Conservation (phyloP, 2,888 invertebrate genomes). For the Rhagium mordax region DNA sequence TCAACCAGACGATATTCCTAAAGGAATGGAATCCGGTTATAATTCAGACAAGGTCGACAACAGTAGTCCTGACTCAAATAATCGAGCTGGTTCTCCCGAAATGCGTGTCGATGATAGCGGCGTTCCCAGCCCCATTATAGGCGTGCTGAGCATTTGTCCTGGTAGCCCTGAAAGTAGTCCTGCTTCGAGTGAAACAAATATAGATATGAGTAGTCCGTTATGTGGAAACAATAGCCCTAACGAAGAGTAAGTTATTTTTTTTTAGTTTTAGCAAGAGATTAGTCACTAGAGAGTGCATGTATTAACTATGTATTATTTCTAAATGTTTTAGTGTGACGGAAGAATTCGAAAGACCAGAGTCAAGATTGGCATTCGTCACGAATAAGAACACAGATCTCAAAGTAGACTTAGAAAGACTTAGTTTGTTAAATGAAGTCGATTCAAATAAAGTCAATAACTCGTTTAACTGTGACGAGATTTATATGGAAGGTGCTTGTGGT, state of each 20-base stretch:
- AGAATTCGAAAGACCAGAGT: constrained; percentile 65
- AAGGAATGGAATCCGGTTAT: constrained; percentile 78
- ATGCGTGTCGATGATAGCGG: constrained; percentile 64
- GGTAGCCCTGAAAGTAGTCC: constrained; percentile 59
- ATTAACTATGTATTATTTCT: too few species aligned
- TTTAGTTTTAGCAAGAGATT: too few species aligned
- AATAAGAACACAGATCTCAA: constrained; percentile 65
- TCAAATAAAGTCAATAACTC: constrained; percentile 56
- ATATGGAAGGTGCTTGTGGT: constrained; percentile 60
- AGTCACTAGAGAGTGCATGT: too few species aligned
- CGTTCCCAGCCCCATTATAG: constrained; percentile 63
- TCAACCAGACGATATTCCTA: constrained; percentile 45
- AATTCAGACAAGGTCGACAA: constrained; percentile 74
- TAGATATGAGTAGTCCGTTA: constrained; percentile 73
- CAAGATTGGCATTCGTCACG: constrained; percentile 65
- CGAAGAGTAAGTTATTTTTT: constrained; percentile 61
- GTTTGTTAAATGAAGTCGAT: constrained; percentile 64
- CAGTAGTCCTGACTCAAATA: constrained; percentile 65
- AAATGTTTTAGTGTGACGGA: constrained; percentile 49
- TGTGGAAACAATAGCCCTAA: constrained; percentile 62
- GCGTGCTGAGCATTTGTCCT: constrained; percentile 61
- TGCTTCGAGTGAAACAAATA: constrained; percentile 74
- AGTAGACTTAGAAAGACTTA: constrained; percentile 66
- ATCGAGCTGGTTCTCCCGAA: constrained; percentile 60
- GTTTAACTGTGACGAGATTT: constrained; percentile 50